These are phyloP conservation scores for Hirundo rustica DNA, from an alignment of 2,797 vertebrate species.

Conservation along the genomic window DNA sequence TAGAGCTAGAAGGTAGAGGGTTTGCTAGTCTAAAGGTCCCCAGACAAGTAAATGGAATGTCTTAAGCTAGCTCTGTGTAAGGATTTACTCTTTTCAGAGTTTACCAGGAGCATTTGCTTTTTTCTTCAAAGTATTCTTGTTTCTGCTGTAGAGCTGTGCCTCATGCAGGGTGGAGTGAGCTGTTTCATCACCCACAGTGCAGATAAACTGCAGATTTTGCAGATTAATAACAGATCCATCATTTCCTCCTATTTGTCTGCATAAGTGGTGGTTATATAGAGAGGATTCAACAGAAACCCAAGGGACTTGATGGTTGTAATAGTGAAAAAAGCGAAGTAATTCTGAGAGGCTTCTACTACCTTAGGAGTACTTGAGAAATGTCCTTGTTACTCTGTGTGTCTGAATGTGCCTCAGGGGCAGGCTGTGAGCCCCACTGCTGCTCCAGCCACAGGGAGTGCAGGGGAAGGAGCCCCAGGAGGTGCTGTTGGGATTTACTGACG, in stretches of 20 bases:
- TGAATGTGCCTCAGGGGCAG: neutral
- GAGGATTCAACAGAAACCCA: neutral
- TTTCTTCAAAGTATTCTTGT: neutral
- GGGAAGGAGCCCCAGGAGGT: neutral
- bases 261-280: neutral
- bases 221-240: neutral
- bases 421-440: neutral
- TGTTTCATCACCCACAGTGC: neutral
- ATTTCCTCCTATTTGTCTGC: neutral
- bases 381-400: neutral
- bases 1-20: conserved; percentile 81
- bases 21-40: neutral
- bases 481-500: neutral
- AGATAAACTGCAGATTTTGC: neutral
- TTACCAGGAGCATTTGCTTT: neutral
- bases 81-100: neutral
- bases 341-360: neutral
- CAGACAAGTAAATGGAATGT: neutral
- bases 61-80: neutral
- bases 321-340: neutral
- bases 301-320: neutral
- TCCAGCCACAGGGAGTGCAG: neutral
- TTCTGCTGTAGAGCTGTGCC: neutral
- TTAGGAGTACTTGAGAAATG: neutral
- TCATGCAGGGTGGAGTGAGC: neutral